These are phyloP conservation scores for Timema cristinae DNA, from an alignment of 2,888 invertebrate species.

Conservation along the genomic window DNA sequence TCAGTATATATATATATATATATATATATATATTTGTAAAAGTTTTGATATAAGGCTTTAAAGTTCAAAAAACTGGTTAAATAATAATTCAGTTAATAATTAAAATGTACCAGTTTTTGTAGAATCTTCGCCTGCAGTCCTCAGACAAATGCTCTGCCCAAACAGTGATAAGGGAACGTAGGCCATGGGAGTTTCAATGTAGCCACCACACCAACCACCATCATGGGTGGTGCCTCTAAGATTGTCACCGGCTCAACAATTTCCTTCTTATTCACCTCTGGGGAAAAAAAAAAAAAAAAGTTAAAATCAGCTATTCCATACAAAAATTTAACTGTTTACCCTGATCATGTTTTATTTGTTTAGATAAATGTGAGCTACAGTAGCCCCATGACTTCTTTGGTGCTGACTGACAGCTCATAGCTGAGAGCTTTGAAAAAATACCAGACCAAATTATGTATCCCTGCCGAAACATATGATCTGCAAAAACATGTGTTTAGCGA, in stretches of 20 bases:
- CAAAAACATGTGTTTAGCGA: no score
- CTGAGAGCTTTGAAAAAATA: no score
- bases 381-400: no score
- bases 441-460: no score
- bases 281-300: constrained; percentile 38
- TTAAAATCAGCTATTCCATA: neutral
- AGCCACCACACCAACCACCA: constrained; percentile 95
- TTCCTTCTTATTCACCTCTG: constrained; percentile 99
- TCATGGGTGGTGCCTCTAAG: constrained; percentile 97
- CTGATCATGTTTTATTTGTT: no score
- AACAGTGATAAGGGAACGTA: constrained; percentile 90
- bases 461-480: no score
- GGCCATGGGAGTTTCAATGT: constrained; percentile 97
- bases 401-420: no score
- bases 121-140: constrained; percentile 97
- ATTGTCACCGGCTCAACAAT: constrained; percentile 99
- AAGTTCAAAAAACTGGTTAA: neutral
- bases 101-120: constrained; percentile 92
- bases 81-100: neutral
- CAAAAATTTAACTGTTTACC: no score
- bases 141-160: constrained; percentile 99
- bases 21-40: neutral
- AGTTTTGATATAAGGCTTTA: neutral
- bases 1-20: neutral
- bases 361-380: no score